phyloP scores from a whole-genome alignment of 2,797 vertebrate species.

The Bothrops alternatus region DNA sequence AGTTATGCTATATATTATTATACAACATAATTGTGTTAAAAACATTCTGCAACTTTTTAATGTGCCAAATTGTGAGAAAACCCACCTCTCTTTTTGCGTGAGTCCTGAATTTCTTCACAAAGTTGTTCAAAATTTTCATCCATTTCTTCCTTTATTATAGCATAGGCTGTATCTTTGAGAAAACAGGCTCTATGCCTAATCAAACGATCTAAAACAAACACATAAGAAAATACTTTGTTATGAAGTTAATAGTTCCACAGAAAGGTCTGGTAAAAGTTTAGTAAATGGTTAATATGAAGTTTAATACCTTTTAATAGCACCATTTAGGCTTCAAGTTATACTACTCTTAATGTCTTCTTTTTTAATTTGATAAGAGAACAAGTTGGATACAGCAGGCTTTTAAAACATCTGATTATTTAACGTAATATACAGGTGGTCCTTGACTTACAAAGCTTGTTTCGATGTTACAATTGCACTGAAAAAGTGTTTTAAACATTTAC shows the following conservation, averaged over 20 bases:
- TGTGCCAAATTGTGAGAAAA: background rate
- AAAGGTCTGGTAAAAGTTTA: background rate
- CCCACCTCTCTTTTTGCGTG: constrained; percentile 84
- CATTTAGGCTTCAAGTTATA: background rate
- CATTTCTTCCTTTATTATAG: constrained; percentile 90
- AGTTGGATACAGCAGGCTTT: background rate
- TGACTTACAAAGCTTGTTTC: background rate
- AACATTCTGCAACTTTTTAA: background rate
- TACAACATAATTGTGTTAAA: background rate
- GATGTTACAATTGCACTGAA: too few relatives aligned
- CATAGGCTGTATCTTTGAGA: constrained; percentile 87
- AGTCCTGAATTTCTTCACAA: constrained; percentile 88
- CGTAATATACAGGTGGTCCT: background rate
- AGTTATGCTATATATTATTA: background rate
- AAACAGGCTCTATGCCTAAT: constrained; percentile 92
- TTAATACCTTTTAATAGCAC: background rate
- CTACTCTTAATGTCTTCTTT: background rate
- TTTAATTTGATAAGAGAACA: background rate
- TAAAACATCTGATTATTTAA: background rate
- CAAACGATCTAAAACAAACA: constrained; percentile 80
- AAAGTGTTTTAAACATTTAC: background rate
- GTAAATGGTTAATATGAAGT: background rate
- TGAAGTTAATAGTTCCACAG: background rate
- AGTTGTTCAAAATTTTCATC: constrained; percentile 91
- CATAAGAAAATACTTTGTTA: constrained; percentile 16